Conservation (phyloP, 2,888 invertebrate genomes). For the Orthosia cruda region DNA sequence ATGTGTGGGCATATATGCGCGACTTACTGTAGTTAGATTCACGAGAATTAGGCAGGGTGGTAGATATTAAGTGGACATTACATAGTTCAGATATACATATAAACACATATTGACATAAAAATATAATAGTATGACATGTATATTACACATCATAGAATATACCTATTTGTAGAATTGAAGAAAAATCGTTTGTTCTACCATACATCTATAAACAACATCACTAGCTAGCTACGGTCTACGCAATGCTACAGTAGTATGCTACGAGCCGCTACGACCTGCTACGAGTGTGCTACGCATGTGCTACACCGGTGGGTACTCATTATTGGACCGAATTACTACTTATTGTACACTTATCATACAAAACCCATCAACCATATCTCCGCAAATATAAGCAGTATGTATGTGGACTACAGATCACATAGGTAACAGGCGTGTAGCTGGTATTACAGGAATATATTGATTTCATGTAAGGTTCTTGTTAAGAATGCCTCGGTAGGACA, state of each 20-base stretch:
- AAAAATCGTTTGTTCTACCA: constrained; percentile 29
- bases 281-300: constrained; percentile 76
- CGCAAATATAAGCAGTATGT: constrained; percentile 33
- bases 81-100: constrained; percentile 1
- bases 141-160: constrained; percentile 25
- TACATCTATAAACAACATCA: constrained; percentile 44
- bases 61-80: background rate
- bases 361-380: constrained; percentile 56
- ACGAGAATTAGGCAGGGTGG: background rate
- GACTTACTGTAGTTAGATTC: background rate
- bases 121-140: constrained; percentile 23
- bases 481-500: constrained; percentile 58
- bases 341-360: constrained; percentile 41
- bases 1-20: background rate
- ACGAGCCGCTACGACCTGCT: constrained; percentile 69
- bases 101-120: constrained; percentile 3
- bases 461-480: constrained; percentile 47
- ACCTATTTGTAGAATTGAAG: constrained; percentile 22
- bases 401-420: constrained; percentile 46
- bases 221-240: constrained; percentile 69
- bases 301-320: constrained; percentile 53
- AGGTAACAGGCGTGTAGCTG: constrained; percentile 38
- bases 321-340: constrained; percentile 36
- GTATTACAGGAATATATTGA: constrained; percentile 48
- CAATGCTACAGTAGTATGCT: constrained; percentile 71